These are phyloP conservation scores for Camelus bactrianus DNA, from an alignment of 2,113 vertebrate species.

Conservation along the genomic window DNA sequence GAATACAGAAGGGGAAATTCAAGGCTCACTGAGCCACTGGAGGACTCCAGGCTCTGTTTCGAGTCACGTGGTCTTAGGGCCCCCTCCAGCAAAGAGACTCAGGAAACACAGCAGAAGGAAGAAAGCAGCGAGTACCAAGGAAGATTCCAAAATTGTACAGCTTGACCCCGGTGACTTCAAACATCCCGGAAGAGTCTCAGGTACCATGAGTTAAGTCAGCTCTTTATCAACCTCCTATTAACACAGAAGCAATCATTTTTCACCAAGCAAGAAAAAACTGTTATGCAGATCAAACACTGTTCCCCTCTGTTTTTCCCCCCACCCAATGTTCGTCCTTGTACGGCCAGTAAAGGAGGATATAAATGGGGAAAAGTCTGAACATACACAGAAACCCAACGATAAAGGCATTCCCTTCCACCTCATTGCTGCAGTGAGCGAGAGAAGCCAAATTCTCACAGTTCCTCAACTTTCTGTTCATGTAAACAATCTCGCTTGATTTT, in stretches of 20 bases:
- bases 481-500: conserved; percentile 72
- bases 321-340: neutral
- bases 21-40: neutral
- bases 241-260: neutral
- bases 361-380: neutral
- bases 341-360: neutral
- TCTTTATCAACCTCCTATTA: neutral
- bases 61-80: neutral
- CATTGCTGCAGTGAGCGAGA: neutral
- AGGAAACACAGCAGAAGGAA: neutral
- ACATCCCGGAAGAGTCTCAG: neutral
- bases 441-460: conserved; percentile 64
- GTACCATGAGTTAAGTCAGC: neutral
- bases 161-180: neutral
- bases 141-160: neutral
- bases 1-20: neutral
- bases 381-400: conserved; percentile 10
- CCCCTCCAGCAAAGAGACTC: neutral
- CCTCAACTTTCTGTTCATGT: conserved; percentile 43
- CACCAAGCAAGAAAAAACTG: neutral
- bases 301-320: neutral
- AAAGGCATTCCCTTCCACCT: neutral
- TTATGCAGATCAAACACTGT: neutral
- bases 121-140: neutral
- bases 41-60: neutral